Evolutionary conservation across 2,888 invertebrate genomes (phyloP).

Genomic region (Hecatera dysodea): DNA sequence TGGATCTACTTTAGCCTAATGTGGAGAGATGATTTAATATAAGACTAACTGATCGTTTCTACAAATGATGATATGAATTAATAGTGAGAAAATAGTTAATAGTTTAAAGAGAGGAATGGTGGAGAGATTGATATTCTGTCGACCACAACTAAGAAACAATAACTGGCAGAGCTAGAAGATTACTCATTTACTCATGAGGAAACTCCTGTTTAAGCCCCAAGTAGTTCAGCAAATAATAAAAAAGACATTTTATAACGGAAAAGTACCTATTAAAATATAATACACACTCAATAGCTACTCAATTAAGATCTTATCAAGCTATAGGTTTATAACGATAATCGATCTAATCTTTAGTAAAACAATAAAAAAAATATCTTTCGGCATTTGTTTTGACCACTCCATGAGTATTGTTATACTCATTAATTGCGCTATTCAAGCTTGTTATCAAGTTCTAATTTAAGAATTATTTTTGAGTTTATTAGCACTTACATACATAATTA

Average conservation of each 20-base stretch:
- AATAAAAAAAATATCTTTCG: conserved; percentile 22
- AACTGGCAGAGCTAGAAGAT: background rate
- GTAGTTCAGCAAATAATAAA: background rate
- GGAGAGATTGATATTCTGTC: background rate
- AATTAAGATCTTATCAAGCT: conserved; percentile 33
- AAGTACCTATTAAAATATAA: background rate
- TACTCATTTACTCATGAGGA: background rate
- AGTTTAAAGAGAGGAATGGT: too few relatives aligned
- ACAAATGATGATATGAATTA: background rate
- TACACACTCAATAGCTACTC: background rate
- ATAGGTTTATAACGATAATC: conserved; percentile 30
- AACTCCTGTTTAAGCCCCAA: background rate
- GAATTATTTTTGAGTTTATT: background rate
- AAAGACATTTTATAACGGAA: background rate
- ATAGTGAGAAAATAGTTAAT: background rate
- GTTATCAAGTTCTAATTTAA: background rate
- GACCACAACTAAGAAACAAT: background rate
- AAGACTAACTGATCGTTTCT: conserved; percentile 4
- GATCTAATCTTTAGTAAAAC: conserved; percentile 25
- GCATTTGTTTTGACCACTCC: conserved; percentile 15
- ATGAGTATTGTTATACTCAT: conserved; percentile 1
- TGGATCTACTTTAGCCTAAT: conserved; percentile 41
- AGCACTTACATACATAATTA: background rate
- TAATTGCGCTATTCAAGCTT: conserved; percentile 2
- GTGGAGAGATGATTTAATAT: conserved; percentile 37